Conservation (phyloP, 2,888 invertebrate species). For the Actias luna region DNA sequence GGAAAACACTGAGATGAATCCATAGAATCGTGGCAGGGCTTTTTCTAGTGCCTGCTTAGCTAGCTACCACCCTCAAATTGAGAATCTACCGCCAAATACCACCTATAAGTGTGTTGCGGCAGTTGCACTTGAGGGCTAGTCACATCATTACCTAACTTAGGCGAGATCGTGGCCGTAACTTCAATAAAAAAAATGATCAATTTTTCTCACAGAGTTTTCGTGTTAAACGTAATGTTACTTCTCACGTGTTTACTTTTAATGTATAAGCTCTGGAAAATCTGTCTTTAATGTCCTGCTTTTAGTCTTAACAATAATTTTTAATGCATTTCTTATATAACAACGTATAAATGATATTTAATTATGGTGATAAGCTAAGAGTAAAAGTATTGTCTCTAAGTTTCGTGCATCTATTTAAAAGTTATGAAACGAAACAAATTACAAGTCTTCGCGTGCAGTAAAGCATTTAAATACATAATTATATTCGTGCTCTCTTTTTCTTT, state of each 20-base stretch:
- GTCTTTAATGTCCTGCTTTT: too few relatives aligned
- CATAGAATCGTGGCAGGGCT: too few relatives aligned
- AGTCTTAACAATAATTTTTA: too few relatives aligned
- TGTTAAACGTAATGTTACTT: neutral
- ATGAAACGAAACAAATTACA: neutral
- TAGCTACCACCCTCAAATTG: too few relatives aligned
- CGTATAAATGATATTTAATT: neutral
- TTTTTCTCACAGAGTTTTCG: neutral
- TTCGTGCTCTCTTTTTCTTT: constrained; percentile 18
- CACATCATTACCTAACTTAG: too few relatives aligned
- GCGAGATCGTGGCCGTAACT: too few relatives aligned
- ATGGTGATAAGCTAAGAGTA: neutral
- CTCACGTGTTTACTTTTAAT: neutral
- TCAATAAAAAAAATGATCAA: neutral
- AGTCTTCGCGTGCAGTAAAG: neutral
- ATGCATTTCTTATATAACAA: too few relatives aligned
- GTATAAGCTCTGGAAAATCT: neutral
- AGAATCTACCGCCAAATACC: too few relatives aligned
- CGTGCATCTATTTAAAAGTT: neutral
- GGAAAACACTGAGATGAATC: too few relatives aligned
- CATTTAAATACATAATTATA: neutral
- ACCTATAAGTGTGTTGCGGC: too few relatives aligned
- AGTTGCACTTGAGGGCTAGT: too few relatives aligned
- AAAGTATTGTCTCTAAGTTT: neutral
- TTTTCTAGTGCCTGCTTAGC: too few relatives aligned